Evolutionary conservation across 2,797 vertebrate genomes (phyloP), one percentile per base, ranked within the genome.

Genomic region (Xenentodon cancila): DNA sequence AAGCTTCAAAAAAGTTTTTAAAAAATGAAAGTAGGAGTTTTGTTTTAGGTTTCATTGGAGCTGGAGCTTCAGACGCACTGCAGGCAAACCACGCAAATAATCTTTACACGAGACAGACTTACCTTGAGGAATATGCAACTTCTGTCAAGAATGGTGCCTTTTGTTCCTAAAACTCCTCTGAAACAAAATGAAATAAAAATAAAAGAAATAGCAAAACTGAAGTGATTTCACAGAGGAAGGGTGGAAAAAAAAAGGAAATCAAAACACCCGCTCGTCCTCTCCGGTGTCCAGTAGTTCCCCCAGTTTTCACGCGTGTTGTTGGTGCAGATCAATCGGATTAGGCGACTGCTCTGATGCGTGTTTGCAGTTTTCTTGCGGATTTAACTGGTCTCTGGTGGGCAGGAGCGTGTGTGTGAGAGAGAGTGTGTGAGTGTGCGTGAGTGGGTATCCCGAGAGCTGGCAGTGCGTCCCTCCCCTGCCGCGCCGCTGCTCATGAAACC

Each of bases 391-490:
- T 89, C 85, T 71, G 49, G 85, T 84, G 85, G 82, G 66, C 73
- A 81, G 72, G 86, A 80, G 85, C 17, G 59, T 49, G 75, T 49
- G 75, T 53, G 64, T 50, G 58, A 8, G 43, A 18, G 22, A 7
- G 40, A n/a, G 42, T 11, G 58, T 44, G 73, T 42, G 75, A 46
- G 83, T 37, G 85, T 71, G 80, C 65, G 40, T 58, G 82, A 68
- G 88, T 71, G 86, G 74, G 89, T 90, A 89, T 91, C 90, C 89
- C 77, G 70, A 79, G 77, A 78, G 81, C 82, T 88, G 88, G 84
- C 86, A 83, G 87, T 82, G 89, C 87, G 91, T 90, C 83, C 88
- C 86, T 90, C 89, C 90, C 89, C 90, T 88, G 90, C 89, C 84
- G 90, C 77, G 89, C 90, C 52, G 84, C 85, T 88, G 90, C 88